Percentiles rank a stretch among this genome's conserved stretches.
Evolutionary conservation across 2,797 vertebrate genomes (phyloP).

Genomic region (Chiloscyllium punctatum): DNA sequence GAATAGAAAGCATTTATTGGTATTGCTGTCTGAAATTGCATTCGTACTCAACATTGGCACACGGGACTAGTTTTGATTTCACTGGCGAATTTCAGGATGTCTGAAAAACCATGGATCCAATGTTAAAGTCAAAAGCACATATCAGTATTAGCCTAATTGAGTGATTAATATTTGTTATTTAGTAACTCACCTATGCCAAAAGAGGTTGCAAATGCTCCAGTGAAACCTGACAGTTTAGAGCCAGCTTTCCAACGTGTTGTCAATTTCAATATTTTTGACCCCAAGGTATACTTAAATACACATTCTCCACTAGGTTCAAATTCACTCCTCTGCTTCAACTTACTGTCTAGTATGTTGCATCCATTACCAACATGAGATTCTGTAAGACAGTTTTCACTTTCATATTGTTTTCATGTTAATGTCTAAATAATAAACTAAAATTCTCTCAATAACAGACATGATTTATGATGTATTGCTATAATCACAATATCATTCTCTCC

Average conservation of each 20-base stretch:
- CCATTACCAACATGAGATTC: neutral
- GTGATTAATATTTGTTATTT: neutral
- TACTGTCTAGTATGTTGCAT: neutral
- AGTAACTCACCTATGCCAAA: neutral
- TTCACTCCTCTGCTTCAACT: neutral
- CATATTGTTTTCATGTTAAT: neutral
- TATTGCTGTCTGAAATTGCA: neutral
- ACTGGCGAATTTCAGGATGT: neutral
- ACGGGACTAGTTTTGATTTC: neutral
- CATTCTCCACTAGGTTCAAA: neutral
- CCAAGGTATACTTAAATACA: neutral
- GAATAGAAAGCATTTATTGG: neutral
- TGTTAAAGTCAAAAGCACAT: neutral
- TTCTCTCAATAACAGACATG: neutral
- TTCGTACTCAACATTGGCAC: neutral
- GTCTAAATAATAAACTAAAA: neutral
- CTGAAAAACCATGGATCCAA: neutral
- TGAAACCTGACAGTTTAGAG: neutral
- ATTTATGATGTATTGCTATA: neutral
- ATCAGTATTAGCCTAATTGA: neutral
- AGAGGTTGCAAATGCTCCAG: neutral
- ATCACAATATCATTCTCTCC: neutral
- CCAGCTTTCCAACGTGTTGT: neutral
- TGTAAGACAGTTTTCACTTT: neutral
- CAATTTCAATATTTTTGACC: neutral